Base-by-base conservation (phyloP, 2,888 invertebrate species). In the Coecobrya sp. region DNA sequence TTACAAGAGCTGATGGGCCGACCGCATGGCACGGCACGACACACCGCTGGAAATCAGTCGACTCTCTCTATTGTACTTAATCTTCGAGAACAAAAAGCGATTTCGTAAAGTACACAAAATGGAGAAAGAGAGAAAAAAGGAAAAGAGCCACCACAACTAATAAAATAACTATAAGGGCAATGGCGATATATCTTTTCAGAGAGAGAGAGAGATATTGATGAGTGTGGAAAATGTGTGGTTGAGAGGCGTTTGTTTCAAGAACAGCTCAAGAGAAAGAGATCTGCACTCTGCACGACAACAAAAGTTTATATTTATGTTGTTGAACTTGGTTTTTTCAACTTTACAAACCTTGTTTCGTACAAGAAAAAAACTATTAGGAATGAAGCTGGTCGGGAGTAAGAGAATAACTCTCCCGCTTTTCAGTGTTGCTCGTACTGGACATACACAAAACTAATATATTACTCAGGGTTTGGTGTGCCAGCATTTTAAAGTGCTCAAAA, bases 21-120 rank as follows among this genome's bases (percentile, higher is more conserved):
- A 90, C 90, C 85, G 62, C 90, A 76, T 76, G 90, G 42, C 85
- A 90, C 25, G n/a, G 36, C 90, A 85, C 76, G 90, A 55, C 90
- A 73, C 86, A 79, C 90, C 19, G 85, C 85, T 73, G 84, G 90
- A 85, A 90, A 85, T 90, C 90, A 85, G 90, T 90, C 65, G 90
- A 89, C 90, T 90, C n/a, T 7, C 7, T 36, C 76, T n/a, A 85
- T 73, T 90, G 76, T 85, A 55, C 86, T 86, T 86, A 76, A 62
- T 85, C 76, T 82, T 59, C 16, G 55, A 85, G 59, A 27, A 81
- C 55, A 70, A 55, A 86, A 86, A 73, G 22, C 73, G 36, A 45
- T 11, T 36, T 42, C 19, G 68, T 89, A 68, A 70, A 76, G 59
- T 42, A 45, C 73, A 84, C 16, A 85, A 76, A 85, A 49, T 73